Evolutionary conservation across 2,888 invertebrate genomes (phyloP), one percentile per base, ranked within the genome.

Genomic region (Chrysolina oricalcia): DNA sequence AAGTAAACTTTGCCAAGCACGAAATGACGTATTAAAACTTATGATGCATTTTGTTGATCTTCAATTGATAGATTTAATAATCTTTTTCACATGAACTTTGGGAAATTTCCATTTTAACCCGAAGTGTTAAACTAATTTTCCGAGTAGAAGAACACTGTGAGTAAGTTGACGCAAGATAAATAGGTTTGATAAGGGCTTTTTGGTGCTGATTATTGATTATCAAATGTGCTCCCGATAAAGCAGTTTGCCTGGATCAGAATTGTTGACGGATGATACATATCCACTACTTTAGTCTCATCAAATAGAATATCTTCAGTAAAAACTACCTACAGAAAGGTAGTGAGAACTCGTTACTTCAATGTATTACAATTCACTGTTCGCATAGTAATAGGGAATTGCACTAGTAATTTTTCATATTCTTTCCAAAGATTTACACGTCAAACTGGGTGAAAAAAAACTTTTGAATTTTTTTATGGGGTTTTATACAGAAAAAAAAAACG

Each of bases 1-100:
- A 68, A 56, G 68, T 27, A 56, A 68, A 68, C 68, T 68, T 53
- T 59, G 17, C 21, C 68, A 68, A 53, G 53, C 68, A 53, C 53
- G 68, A 68, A 68, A 68, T 68, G 68, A 68, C 41, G 68, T 68
- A 68, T 68, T 68, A 68, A 68, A 68, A 68, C 40, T 68, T 68
- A 19, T 68, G 53, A 53, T 41, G 68, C 68, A 53, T 68, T 68
- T 19, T 68, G 27, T 17, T 56, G 68, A 68, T 68, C 50, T 53
- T 3, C 19, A 68, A 68, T 68, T 68, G 40, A 68, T 68, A 48
- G 53, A 68, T 68, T 68, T 59, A n/a, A 59, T 59, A 59, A 59
- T 59, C 59, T 5, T 59, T 27, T 59, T 59, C 27, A 35, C 59
- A 59, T 59, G 27, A 35, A 59, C 59, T 27, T 59, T 27, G 35